Evolutionary conservation across 1,140 invertebrate genomes (phyloP).

Genomic region (Drosophila pectinifera): DNA sequence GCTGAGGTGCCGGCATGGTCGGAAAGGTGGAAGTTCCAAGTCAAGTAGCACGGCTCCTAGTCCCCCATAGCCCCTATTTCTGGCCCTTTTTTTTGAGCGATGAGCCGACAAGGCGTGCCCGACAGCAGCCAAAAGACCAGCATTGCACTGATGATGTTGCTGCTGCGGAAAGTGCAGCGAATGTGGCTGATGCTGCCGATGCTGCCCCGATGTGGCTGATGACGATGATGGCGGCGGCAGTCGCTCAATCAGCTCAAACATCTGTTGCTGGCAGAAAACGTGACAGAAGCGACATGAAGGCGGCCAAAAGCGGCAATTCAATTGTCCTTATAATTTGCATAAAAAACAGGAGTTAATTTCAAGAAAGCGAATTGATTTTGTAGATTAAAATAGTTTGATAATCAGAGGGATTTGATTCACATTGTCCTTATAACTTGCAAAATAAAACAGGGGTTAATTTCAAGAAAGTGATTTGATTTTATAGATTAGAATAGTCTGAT

Average conservation of each 20-base stretch:
- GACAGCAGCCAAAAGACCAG: slow-evolving; percentile 51
- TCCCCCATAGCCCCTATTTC: slow-evolving; percentile 10
- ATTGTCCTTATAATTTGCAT: slow-evolving; percentile 59
- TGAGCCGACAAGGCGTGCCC: slow-evolving; percentile 64
- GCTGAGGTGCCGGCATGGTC: slow-evolving; percentile 51
- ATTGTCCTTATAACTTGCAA: slow-evolving; percentile 57
- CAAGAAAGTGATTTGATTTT: not conserved
- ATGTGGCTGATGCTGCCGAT: slow-evolving; percentile 11
- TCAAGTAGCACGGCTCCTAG: slow-evolving; percentile 60
- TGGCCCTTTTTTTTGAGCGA: slow-evolving; percentile 26
- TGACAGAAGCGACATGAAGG: slow-evolving; percentile 62
- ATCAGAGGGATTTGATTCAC: no score
- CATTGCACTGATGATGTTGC: slow-evolving; percentile 38
- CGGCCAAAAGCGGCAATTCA: slow-evolving; percentile 45
- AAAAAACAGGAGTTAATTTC: no score
- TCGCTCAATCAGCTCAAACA: slow-evolving; percentile 74
- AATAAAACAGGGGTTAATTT: no score
- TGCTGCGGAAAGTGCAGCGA: slow-evolving; percentile 27
- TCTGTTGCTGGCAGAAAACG: slow-evolving; percentile 63
- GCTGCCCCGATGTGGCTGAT: slow-evolving; percentile 22
- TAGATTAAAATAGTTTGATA: not conserved
- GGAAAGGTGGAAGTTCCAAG: slow-evolving; percentile 60
- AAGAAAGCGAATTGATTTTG: not conserved
- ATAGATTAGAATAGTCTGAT: not conserved
- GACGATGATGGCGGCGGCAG: slow-evolving; percentile 51